Conservation (phyloP, 2,797 vertebrate genomes). For the Mallotus villosus region DNA sequence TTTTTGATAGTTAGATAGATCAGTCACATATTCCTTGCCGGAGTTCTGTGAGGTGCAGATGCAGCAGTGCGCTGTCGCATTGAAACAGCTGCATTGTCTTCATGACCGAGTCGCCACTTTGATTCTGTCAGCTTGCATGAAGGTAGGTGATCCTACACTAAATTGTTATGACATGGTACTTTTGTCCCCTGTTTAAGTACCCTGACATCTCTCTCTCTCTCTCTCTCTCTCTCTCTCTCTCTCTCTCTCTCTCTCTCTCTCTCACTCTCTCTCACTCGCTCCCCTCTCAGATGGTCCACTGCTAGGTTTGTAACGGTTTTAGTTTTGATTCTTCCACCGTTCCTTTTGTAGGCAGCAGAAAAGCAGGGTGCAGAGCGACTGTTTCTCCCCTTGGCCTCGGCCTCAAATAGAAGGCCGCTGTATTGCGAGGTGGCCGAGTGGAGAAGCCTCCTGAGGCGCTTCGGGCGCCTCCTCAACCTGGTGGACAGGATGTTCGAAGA, state of each 20-base stretch:
- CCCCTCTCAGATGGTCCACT: too few species aligned
- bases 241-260: too few species aligned
- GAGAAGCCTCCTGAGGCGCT: slow-evolving; percentile 42
- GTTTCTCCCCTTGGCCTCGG: slow-evolving; percentile 40
- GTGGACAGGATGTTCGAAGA: slow-evolving; percentile 68
- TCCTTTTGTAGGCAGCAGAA: slow-evolving; percentile 57
- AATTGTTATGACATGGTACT: background rate
- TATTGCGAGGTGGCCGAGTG: slow-evolving; percentile 53
- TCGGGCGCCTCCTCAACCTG: slow-evolving; percentile 55
- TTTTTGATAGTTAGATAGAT: slow-evolving; percentile 54
- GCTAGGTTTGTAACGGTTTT: background rate
- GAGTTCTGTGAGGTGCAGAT: slow-evolving; percentile 66
- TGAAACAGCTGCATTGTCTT: slow-evolving; percentile 47
- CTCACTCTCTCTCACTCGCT: too few species aligned
- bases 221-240: too few species aligned
- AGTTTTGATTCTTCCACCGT: slow-evolving; percentile 13
- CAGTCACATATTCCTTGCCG: slow-evolving; percentile 56
- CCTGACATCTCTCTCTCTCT: too few species aligned
- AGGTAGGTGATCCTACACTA: slow-evolving; percentile 43
- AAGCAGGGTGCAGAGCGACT: slow-evolving; percentile 46
- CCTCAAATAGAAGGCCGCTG: slow-evolving; percentile 22
- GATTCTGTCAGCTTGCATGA: slow-evolving; percentile 48
- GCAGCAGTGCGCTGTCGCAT: slow-evolving; percentile 46
- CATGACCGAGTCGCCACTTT: slow-evolving; percentile 44
- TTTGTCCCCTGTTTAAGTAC: too few species aligned